Percentiles rank a stretch among this genome's conserved stretches.
phyloP scores from a whole-genome alignment of 2,888 invertebrate species.

The Sarcophaga variegata region DNA sequence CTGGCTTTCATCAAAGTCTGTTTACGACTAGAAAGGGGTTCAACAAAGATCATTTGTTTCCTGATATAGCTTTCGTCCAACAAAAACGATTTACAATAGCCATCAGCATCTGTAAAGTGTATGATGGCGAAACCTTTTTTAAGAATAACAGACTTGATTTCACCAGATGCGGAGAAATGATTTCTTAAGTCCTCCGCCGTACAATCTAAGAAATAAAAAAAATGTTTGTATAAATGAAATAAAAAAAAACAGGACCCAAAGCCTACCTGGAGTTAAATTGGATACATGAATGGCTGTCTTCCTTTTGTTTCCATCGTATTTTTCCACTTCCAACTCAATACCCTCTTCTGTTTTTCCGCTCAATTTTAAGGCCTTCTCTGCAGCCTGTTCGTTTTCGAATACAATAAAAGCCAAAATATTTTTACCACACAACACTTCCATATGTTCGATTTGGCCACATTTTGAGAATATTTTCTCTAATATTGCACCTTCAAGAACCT shows the following conservation, averaged over 20 bases:
- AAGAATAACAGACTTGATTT: conserved; percentile 69
- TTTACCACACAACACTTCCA: conserved; percentile 73
- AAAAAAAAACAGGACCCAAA: background rate
- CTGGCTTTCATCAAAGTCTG: conserved; percentile 47
- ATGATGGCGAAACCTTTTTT: conserved; percentile 70
- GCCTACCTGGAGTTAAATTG: conserved; percentile 67
- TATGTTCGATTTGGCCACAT: conserved; percentile 72
- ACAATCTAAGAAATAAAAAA: conserved; percentile 44
- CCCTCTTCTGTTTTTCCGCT: conserved; percentile 71
- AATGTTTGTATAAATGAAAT: no score
- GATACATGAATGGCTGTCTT: conserved; percentile 60
- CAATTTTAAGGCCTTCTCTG: conserved; percentile 72
- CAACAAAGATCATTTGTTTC: conserved; percentile 73
- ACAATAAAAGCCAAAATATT: conserved; percentile 73
- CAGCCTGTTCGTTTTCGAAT: conserved; percentile 70
- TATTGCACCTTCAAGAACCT: conserved; percentile 38
- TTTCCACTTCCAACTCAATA: conserved; percentile 72
- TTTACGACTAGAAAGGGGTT: conserved; percentile 75
- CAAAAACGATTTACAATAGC: conserved; percentile 76
- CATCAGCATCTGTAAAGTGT: conserved; percentile 73
- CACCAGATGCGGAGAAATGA: conserved; percentile 72
- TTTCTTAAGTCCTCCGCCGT: conserved; percentile 70
- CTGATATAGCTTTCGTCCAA: conserved; percentile 71
- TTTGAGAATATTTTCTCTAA: conserved; percentile 74
- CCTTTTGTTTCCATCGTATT: conserved; percentile 50